Evolutionary conservation across 2,797 vertebrate species (phyloP).

Genomic region (Sorex maritimensis): DNA sequence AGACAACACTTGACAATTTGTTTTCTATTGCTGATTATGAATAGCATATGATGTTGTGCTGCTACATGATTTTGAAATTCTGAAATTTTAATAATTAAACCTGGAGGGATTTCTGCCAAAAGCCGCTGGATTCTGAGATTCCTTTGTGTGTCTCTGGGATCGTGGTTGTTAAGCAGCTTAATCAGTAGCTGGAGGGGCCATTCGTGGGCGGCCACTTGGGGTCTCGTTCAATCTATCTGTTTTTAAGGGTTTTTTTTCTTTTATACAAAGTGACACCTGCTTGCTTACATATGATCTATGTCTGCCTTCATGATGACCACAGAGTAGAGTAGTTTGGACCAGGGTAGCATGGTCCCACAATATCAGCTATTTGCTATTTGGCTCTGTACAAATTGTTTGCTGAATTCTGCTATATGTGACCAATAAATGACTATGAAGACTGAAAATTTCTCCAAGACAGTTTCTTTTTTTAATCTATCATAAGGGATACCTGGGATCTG

Average conservation of each 20-base stretch:
- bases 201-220: too few species aligned
- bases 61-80: too few species aligned
- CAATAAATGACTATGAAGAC: neutral
- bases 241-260: neutral
- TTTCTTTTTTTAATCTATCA: slow-evolving; percentile 42
- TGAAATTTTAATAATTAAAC: too few species aligned
- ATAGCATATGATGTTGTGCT: too few species aligned
- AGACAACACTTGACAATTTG: too few species aligned
- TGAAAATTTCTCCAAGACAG: slow-evolving; percentile 7
- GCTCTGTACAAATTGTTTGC: neutral
- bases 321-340: neutral
- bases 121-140: too few species aligned
- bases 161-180: too few species aligned
- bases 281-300: neutral
- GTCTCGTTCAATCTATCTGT: neutral
- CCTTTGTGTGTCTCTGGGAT: too few species aligned
- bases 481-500: neutral
- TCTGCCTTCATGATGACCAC: neutral
- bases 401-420: neutral
- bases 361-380: slow-evolving; percentile 24
- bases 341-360: neutral
- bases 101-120: too few species aligned
- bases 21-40: too few species aligned
- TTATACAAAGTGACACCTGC: neutral
- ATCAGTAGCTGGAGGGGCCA: too few species aligned